Conservation (phyloP, 2,797 vertebrate species). For the Parauchenoglanis ngamensis region DNA sequence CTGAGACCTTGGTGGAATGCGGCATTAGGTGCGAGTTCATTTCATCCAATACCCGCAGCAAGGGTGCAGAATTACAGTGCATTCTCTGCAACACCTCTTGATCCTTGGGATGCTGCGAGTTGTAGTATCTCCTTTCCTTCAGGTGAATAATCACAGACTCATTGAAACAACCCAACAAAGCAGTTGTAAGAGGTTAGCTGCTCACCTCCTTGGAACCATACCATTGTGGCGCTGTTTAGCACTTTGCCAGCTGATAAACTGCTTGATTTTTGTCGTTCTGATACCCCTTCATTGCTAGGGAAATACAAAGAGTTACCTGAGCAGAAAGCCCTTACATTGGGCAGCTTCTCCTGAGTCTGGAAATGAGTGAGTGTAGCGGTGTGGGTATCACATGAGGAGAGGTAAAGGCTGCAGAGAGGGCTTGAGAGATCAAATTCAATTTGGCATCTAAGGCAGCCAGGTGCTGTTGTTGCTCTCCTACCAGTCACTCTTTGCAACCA, state of each 20-base stretch:
- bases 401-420: too few relatives aligned
- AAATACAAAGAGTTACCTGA: background rate
- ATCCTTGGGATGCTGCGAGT: background rate
- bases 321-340: background rate
- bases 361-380: too few relatives aligned
- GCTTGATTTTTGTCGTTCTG: background rate
- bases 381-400: too few relatives aligned
- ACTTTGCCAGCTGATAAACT: background rate
- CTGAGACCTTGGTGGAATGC: background rate
- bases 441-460: too few relatives aligned
- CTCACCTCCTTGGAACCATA: background rate
- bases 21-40: background rate
- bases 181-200: background rate
- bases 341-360: too few relatives aligned
- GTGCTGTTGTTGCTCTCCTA: too few relatives aligned
- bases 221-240: background rate
- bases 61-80: too few relatives aligned
- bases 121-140: background rate
- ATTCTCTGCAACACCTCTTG: background rate
- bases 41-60: too few relatives aligned
- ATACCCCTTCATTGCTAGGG: background rate
- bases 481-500: too few relatives aligned
- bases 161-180: background rate
- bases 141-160: background rate
- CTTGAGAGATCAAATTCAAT: too few relatives aligned